Evolutionary conservation across 2,797 vertebrate species (phyloP).

Genomic region (Enteromius anoplus): DNA sequence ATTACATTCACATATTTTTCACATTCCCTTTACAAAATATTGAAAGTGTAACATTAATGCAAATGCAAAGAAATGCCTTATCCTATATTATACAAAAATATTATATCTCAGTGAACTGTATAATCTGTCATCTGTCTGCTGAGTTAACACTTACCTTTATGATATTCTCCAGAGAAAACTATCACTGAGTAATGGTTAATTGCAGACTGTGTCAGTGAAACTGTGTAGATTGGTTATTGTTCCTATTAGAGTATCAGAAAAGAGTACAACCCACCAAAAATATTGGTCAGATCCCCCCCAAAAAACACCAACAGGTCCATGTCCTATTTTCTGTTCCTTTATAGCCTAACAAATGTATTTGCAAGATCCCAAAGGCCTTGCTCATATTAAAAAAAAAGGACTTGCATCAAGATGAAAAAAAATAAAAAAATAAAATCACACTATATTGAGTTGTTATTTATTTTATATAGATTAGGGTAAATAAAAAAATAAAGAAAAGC

Average conservation of each 20-base stretch:
- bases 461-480: not conserved
- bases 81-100: not conserved
- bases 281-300: slow-evolving; percentile 12
- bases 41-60: not conserved
- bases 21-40: not conserved
- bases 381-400: not conserved
- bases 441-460: too few relatives aligned
- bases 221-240: not conserved
- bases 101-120: not conserved
- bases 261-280: not conserved
- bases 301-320: not conserved
- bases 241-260: not conserved
- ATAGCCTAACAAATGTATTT: not conserved
- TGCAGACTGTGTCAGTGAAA: not conserved
- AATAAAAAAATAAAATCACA: not conserved
- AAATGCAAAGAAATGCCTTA: not conserved
- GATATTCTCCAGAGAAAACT: not conserved
- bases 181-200: not conserved
- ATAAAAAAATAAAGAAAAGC: too few relatives aligned
- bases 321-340: slow-evolving; percentile 21
- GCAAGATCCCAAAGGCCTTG: not conserved
- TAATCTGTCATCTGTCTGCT: not conserved
- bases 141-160: slow-evolving; percentile 11
- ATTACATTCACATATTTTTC: not conserved
- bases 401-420: not conserved